Evolutionary conservation across 1,140 invertebrate species (phyloP).

Genomic region (Drosophila takahashii): DNA sequence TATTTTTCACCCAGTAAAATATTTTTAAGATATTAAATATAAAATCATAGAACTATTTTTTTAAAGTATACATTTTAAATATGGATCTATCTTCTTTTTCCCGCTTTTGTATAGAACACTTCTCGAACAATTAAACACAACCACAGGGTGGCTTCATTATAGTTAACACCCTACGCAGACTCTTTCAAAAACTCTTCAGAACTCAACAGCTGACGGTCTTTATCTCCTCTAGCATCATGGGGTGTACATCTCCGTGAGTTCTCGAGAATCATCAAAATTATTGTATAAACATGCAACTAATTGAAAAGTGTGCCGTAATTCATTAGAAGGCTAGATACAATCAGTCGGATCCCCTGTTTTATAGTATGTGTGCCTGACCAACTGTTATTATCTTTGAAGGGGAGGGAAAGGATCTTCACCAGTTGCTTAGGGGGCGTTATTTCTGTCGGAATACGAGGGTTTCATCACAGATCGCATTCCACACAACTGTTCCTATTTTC

Average conservation of each 20-base stretch:
- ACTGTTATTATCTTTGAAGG: slow-evolving; percentile 36
- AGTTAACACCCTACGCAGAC: slow-evolving; percentile 42
- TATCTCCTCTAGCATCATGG: slow-evolving; percentile 21
- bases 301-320: slow-evolving; percentile 72
- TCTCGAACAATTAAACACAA: slow-evolving; percentile 53
- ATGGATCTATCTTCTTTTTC: background rate
- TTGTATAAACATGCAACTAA: slow-evolving; percentile 64
- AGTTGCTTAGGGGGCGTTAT: slow-evolving; percentile 35
- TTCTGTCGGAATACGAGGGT: slow-evolving; percentile 26
- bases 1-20: background rate
- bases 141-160: slow-evolving; percentile 41
- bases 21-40: too few species aligned
- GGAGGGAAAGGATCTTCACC: slow-evolving; percentile 10
- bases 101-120: background rate
- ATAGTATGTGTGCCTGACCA: slow-evolving; percentile 20
- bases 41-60: too few species aligned
- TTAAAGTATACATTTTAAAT: too few species aligned
- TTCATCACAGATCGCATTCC: slow-evolving; percentile 35
- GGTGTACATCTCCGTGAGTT: slow-evolving; percentile 30
- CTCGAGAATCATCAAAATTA: slow-evolving; percentile 53
- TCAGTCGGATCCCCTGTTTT: slow-evolving; percentile 14
- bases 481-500: slow-evolving; percentile 52
- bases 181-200: slow-evolving; percentile 4
- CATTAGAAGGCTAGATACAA: slow-evolving; percentile 49
- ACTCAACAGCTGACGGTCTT: slow-evolving; percentile 61